phyloP scores from a whole-genome alignment of 2,888 invertebrate genomes.

The Tridacna crocea region DNA sequence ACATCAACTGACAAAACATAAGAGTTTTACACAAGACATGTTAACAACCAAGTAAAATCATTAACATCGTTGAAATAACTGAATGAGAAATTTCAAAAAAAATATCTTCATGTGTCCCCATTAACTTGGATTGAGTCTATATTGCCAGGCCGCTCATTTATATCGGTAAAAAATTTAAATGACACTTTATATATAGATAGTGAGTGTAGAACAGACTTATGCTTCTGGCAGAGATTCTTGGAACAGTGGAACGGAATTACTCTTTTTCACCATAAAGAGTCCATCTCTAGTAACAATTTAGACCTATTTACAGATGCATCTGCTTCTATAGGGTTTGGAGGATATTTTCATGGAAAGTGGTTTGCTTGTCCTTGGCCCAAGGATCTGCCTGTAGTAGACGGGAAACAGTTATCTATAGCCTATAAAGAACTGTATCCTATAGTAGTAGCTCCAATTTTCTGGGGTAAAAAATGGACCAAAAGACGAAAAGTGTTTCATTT shows the following conservation, averaged over 20 bases:
- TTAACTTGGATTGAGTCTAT: no score
- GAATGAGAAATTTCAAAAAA: no score
- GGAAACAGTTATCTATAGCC: conserved; percentile 31
- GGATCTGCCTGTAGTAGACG: neutral
- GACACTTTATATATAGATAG: conserved; percentile 21
- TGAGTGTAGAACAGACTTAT: conserved; percentile 31
- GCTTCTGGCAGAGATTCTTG: conserved; percentile 31
- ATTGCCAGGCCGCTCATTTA: conserved; percentile 36
- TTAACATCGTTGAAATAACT: no score
- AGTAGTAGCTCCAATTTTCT: conserved; percentile 44
- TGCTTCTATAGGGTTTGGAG: conserved; percentile 36
- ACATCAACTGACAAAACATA: no score
- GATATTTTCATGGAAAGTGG: conserved; percentile 42
- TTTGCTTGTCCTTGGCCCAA: conserved; percentile 34
- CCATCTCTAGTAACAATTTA: neutral
- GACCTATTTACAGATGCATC: conserved; percentile 46
- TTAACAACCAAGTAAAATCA: no score
- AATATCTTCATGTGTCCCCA: no score
- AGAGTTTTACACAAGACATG: no score
- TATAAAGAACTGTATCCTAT: conserved; percentile 47
- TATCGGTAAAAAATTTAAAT: conserved; percentile 27
- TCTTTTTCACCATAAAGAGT: conserved; percentile 11
- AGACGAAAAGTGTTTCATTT: conserved; percentile 36
- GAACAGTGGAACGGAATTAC: conserved; percentile 34
- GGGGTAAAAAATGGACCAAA: conserved; percentile 36